Evolutionary conservation across 2,888 invertebrate genomes (phyloP).

Genomic region (Stenodema calcarata): DNA sequence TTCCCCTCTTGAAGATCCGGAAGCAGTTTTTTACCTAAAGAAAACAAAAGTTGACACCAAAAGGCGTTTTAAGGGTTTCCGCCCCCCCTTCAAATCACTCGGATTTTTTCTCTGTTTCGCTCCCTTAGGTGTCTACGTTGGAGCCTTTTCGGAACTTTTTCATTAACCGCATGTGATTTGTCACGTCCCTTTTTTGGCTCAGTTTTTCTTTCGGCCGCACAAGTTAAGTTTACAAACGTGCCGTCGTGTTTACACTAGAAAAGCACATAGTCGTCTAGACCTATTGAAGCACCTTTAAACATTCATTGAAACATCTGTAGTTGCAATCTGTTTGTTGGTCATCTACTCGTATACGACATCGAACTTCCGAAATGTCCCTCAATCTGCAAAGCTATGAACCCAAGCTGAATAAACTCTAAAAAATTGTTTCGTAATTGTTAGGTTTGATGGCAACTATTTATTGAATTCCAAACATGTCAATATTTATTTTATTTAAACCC

Average conservation of each 20-base stretch:
- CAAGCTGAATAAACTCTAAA: no score
- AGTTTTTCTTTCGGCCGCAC: not conserved
- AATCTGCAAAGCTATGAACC: no score
- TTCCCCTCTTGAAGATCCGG: not conserved
- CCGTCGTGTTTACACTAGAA: not conserved
- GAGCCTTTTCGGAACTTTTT: constrained; percentile 22
- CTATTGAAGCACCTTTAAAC: not conserved
- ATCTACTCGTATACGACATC: no score
- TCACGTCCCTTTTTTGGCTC: not conserved
- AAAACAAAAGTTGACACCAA: not conserved
- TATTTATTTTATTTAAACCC: no score
- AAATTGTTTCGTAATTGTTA: no score
- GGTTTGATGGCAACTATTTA: no score
- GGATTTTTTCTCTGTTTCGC: not conserved
- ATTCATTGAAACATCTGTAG: no score
- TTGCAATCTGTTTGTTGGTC: no score
- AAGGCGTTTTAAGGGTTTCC: constrained; percentile 2
- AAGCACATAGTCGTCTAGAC: not conserved
- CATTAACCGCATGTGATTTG: constrained; percentile 8
- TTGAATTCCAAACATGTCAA: no score
- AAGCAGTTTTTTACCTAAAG: not conserved
- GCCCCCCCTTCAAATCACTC: not conserved
- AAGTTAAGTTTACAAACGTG: not conserved
- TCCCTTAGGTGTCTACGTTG: not conserved
- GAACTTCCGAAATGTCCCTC: no score